These are phyloP conservation scores for Tortricodes alternella DNA, from an alignment of 2,888 invertebrate species.

Conservation along the genomic window DNA sequence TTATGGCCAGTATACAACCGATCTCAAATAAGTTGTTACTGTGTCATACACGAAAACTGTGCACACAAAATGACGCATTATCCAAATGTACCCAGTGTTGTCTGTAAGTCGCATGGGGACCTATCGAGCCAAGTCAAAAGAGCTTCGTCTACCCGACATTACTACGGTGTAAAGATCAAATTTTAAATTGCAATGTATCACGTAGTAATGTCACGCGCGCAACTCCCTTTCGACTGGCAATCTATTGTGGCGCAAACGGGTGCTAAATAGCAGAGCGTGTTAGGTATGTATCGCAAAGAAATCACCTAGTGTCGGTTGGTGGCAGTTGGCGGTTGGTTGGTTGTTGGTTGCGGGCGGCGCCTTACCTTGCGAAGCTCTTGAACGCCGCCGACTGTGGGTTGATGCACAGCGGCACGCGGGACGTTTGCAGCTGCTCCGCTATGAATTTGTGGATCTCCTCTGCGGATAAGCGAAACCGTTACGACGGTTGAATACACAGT, in stretches of 20 bases:
- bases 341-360: conserved; percentile 49
- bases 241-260: conserved; percentile 60
- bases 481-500: neutral
- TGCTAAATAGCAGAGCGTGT: conserved; percentile 55
- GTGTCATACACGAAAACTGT: neutral
- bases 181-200: neutral
- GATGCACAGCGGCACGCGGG: conserved; percentile 98
- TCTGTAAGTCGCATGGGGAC: conserved; percentile 45
- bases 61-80: neutral
- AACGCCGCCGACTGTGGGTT: conserved; percentile 99
- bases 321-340: conserved; percentile 52
- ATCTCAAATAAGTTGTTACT: conserved; percentile 5
- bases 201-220: neutral
- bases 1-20: too few species aligned
- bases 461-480: conserved; percentile 62
- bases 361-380: conserved; percentile 99
- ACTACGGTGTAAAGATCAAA: neutral
- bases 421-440: conserved; percentile 96
- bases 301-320: conserved; percentile 81
- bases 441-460: conserved; percentile 99
- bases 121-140: conserved; percentile 29
- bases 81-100: conserved; percentile 45
- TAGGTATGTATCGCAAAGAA: conserved; percentile 79
- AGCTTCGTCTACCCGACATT: neutral
- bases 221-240: conserved; percentile 30